Evolutionary conservation across 2,113 vertebrate species (phyloP).

Genomic region (Alectura lathami): DNA sequence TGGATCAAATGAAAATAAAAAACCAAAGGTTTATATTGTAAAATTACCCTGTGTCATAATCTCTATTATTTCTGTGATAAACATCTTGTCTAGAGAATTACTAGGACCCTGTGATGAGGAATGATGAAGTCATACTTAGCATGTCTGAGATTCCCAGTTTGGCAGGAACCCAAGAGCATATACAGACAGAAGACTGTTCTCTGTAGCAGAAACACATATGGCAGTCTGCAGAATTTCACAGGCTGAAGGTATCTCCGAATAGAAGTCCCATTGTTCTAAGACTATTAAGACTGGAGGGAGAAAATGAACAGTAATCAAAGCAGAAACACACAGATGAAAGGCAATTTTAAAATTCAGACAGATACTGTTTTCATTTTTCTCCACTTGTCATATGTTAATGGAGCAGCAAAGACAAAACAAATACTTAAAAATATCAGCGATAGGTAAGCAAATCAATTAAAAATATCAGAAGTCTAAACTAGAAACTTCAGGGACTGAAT

Average conservation of each 20-base stretch:
- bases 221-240: not conserved
- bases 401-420: not conserved
- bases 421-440: not conserved
- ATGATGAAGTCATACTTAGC: not conserved
- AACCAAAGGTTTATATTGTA: not conserved
- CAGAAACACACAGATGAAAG: not conserved
- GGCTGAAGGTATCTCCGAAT: not conserved
- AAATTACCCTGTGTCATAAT: not conserved
- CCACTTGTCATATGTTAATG: not conserved
- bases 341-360: not conserved
- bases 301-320: not conserved
- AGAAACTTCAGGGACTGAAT: not conserved
- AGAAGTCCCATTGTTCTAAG: not conserved
- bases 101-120: not conserved
- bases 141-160: not conserved
- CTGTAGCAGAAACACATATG: not conserved
- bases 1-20: not conserved
- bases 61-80: not conserved
- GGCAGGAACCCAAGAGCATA: not conserved
- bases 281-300: not conserved
- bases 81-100: not conserved
- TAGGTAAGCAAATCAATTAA: not conserved
- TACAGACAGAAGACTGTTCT: not conserved
- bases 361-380: not conserved
- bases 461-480: not conserved